Base-by-base conservation (phyloP, 2,113 vertebrate species). In the Fregata magnificens region DNA sequence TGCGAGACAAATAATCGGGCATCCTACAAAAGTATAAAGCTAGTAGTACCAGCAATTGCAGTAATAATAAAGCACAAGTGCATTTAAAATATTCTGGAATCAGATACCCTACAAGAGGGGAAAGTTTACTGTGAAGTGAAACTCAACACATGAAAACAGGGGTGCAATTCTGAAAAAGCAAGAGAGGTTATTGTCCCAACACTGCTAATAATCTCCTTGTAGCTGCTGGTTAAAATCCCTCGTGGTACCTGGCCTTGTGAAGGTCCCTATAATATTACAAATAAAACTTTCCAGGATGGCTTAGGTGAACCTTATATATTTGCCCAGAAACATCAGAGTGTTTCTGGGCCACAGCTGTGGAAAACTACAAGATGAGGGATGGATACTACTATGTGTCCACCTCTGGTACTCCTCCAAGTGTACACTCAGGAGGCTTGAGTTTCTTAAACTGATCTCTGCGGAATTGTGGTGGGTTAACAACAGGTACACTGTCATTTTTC, bases 391-490 rank as follows among this genome's bases (percentile, higher is more conserved):
- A 7, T 15, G 3, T 73, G 11, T 16, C 20, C 18, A 61, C 26
- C 36, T 36, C 42, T 67, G n/a, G 6, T 36, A 16, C 19, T 69
- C 8, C n/a, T 45, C 13, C 13, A 36, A 42, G n/a, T 13, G 15
- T 22, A 44, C 2, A 4, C 2, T 24, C 0, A 0, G 6, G 36
- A 76, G 7, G 16, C 34, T 6, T 69, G 77, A 72, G 58, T 52
- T 89, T 45, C 58, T 66, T 58, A 59, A 82, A 76, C 2, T 21
- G 28, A 42, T n/a, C 13, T 63, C 17, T 13, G 4, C 11, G 69
- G 52, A 83, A 50, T 0, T 24, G 13, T 42, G 5, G 16, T 77
- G 24, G 20, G 2, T 65, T 78, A 82, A 52, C 11, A 72, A 34
- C 15, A 73, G 14, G 7, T 56, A 13, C 31, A 45, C 3, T 20